Evolutionary conservation across 2,888 invertebrate species (phyloP), one percentile per base, ranked within the genome.

Genomic region (Aphidius colemani): DNA sequence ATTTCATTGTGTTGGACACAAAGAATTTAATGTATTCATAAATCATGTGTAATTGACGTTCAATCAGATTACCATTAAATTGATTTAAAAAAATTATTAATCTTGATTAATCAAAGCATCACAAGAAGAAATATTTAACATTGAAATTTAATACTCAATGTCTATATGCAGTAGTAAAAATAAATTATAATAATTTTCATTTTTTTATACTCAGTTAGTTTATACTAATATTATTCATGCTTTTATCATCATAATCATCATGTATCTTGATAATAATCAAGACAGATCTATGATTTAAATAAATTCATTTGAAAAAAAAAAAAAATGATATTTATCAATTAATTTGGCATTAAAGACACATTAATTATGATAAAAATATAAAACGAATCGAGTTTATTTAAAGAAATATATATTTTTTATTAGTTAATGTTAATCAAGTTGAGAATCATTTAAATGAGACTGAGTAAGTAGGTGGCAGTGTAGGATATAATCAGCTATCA

Each of bases 11-110:
- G 13, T 18, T 30, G 5, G 30, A 30, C 30, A 30, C 30, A 30
- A 30, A 30, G 30, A 30, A 30, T 30, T 30, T 0, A 5, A 30
- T 30, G 30, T 30, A 5, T 0, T 69, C 67, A 63, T 69, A 67
- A 67, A 69, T 69, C 69, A 69, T 67, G 64, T 65, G 67, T 69
- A 69, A 69, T 69, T 69, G 69, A 67, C 69, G 67, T 69, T 68
- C 59, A 69, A 68, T 68, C 65, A 69, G 67, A 67, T 61, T 53
- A 62, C 53, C 61, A 50, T 46, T 48, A n/a, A 46, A 39, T 57
- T 46, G 57, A 46, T 56, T 43, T 8, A 43, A 43, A 11, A 18
- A 18, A 18, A 18, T 18, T 18, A 18, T 18, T 30, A 4, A 30
- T 30, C 5, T 30, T 30, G 4, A 30, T 30, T 30, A 30, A 30